Conservation (phyloP, 2,888 invertebrate genomes). For the Galerucella calmariensis region DNA sequence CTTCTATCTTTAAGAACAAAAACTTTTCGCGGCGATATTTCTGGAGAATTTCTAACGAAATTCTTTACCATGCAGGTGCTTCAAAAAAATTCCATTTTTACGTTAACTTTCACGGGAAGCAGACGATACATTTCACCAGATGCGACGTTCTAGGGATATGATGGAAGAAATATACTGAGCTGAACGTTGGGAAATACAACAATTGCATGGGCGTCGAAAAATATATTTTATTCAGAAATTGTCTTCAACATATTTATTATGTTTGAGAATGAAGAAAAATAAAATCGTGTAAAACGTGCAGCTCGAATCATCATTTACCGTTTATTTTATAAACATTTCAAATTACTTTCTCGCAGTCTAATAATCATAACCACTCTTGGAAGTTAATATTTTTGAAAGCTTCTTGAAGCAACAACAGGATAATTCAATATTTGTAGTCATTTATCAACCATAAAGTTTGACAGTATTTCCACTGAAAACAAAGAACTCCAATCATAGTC, state of each 20-base stretch:
- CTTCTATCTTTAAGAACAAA: slow-evolving; percentile 35
- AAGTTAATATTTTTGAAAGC: slow-evolving; percentile 28
- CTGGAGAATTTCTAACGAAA: slow-evolving; percentile 43
- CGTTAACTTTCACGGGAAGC: slow-evolving; percentile 36
- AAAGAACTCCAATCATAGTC: slow-evolving; percentile 30
- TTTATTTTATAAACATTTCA: no score
- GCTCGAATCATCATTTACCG: no score
- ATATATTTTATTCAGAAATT: no score
- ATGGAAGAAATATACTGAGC: slow-evolving; percentile 13
- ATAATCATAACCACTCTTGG: neutral
- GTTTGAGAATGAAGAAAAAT: no score
- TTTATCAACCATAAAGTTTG: slow-evolving; percentile 29
- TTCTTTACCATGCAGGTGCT: slow-evolving; percentile 47
- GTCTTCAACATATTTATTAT: no score
- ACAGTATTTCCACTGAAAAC: slow-evolving; percentile 28
- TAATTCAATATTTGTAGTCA: slow-evolving; percentile 34
- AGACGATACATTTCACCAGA: slow-evolving; percentile 42
- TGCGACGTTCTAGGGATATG: slow-evolving; percentile 20
- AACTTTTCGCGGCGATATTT: slow-evolving; percentile 47
- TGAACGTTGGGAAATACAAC: slow-evolving; percentile 6
- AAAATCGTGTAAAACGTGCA: no score
- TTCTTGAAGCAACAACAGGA: slow-evolving; percentile 19
- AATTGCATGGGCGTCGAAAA: slow-evolving; percentile 10
- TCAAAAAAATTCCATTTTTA: slow-evolving; percentile 43
- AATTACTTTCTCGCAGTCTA: neutral